Base-by-base conservation (phyloP, 1,140 invertebrate genomes). In the Lasioglossum baleicum region DNA sequence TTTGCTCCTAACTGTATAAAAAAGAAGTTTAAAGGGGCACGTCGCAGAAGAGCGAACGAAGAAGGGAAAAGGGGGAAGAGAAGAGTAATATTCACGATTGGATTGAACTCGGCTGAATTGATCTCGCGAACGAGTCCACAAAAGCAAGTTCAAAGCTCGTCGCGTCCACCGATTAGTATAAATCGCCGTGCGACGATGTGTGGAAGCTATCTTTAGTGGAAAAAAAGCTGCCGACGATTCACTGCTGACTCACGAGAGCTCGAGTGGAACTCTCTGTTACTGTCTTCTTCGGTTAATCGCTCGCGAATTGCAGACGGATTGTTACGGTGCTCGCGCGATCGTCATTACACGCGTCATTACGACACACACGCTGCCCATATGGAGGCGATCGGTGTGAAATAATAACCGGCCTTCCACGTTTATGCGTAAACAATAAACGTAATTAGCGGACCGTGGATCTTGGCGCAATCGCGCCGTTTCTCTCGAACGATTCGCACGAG, bases 141-240 rank as follows among this genome's bases (percentile, higher is more conserved):
- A 56, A 56, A 40, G 48, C 20, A 68, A 72, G 67, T 67, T 53
- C 60, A 20, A 48, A 75, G 13, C 53, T 60, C 31, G 53, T 60
- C 56, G 56, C 56, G 56, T 60, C 71, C 65, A 66, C 58, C 68
- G 81, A 85, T 84, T 84, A 84, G 35, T 74, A 60, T 35, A 70
- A 75, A 79, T 68, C 66, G 35, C 7, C 44, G 71, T 66, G 53
- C 84, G 79, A 82, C 65, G 74, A 76, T 82, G 74, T 26, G 75
- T 53, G 64, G 63, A 82, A 58, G 76, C 77, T 86, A 86, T 86
- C 84, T 85, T 82, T 82, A 75, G 75, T 74, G 67, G 60, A n/a
- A 68, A 63, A 72, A 78, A 81, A 68, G 58, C 64, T 80, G 22
- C 35, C 60, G 63, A 61, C 71, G 73, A 81, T 79, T 83, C 83